These are phyloP conservation scores for Percopsis omiscomaycus DNA, from an alignment of 2,797 vertebrate genomes.

Conservation along the genomic window DNA sequence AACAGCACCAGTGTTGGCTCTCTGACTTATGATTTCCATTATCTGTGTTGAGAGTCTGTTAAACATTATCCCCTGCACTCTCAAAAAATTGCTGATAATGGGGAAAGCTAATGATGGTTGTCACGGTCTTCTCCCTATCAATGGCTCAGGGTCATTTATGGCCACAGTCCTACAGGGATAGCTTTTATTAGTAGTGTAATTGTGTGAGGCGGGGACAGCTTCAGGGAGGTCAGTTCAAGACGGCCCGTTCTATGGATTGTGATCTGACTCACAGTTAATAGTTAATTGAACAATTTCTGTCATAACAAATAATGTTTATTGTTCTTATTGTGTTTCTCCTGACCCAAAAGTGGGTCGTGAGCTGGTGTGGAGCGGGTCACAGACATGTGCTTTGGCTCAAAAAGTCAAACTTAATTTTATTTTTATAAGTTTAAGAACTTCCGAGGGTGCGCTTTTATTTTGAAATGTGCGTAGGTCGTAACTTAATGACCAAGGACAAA, in stretches of 20 bases:
- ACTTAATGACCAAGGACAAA: too few species aligned
- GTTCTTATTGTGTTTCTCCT: too few species aligned
- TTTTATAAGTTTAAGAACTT: too few species aligned
- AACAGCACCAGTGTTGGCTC: background rate
- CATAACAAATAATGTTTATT: too few species aligned
- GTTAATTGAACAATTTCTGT: too few species aligned
- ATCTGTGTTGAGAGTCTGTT: background rate
- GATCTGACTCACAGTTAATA: background rate
- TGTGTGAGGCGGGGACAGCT: background rate
- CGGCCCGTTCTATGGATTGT: background rate
- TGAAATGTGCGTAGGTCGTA: too few species aligned
- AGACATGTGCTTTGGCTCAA: too few species aligned
- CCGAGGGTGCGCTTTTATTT: too few species aligned
- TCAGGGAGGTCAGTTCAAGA: too few species aligned
- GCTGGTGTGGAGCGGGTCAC: too few species aligned
- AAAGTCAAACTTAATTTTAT: too few species aligned
- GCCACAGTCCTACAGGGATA: background rate
- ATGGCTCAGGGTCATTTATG: constrained; percentile 5
- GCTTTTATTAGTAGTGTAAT: background rate
- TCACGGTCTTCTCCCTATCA: background rate
- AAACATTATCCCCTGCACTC: background rate
- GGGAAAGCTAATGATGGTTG: background rate
- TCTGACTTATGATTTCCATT: background rate
- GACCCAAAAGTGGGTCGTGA: too few species aligned
- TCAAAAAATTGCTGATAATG: background rate